Evolutionary conservation across 2,888 invertebrate genomes (phyloP).

Genomic region (Leptura quadrifasciata): DNA sequence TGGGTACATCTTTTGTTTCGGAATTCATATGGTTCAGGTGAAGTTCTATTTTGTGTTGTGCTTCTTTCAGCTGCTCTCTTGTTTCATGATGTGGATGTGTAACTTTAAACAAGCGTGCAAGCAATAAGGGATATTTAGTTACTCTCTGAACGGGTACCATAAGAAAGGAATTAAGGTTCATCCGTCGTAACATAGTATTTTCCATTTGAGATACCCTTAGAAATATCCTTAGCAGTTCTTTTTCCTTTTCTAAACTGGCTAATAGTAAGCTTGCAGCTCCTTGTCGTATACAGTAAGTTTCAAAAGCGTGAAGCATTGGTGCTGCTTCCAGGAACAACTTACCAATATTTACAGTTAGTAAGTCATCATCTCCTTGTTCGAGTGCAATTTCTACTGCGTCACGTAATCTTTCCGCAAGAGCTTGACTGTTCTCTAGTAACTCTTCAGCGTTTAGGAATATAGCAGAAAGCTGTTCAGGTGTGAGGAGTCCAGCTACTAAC

Average conservation of each 20-base stretch:
- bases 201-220: conserved; percentile 97
- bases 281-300: conserved; percentile 95
- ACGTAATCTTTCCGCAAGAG: conserved; percentile 89
- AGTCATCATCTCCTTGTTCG: conserved; percentile 89
- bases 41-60: conserved; percentile 94
- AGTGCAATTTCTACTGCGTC: conserved; percentile 90
- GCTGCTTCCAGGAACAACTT: conserved; percentile 92
- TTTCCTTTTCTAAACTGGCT: conserved; percentile 94
- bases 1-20: conserved; percentile 92
- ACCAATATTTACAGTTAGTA: conserved; percentile 92
- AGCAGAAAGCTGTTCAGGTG: conserved; percentile 92
- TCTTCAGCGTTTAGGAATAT: conserved; percentile 97
- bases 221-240: conserved; percentile 94
- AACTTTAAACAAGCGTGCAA: conserved; percentile 92
- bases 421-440: conserved; percentile 88
- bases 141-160: conserved; percentile 99
- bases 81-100: conserved; percentile 90
- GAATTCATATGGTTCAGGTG: conserved; percentile 96
- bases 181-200: conserved; percentile 91
- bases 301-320: conserved; percentile 95
- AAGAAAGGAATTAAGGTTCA: conserved; percentile 98
- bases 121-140: conserved; percentile 95
- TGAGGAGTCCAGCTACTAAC: conserved; percentile 92
- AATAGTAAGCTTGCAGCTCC: conserved; percentile 91
- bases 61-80: conserved; percentile 88